Evolutionary conservation across 2,888 invertebrate species (phyloP), one percentile per base, ranked within the genome.

Genomic region (Caradrina kadenii): DNA sequence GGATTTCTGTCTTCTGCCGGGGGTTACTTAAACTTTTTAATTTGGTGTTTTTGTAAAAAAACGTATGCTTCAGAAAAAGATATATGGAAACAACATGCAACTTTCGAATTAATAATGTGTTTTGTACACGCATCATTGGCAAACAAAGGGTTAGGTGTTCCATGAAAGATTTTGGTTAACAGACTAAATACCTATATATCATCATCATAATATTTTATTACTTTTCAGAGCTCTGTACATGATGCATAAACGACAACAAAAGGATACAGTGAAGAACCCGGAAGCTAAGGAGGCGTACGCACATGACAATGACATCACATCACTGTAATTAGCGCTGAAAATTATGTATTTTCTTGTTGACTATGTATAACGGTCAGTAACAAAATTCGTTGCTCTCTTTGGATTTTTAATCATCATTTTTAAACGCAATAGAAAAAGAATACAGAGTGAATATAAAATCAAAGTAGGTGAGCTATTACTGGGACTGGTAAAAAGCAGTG

Each of bases 141-240:
- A 19, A 13, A 50, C 6, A n/a, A 7, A 48, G 7, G n/a, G 10
- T 2, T 1, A 49, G 49, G 49, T 49, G 1, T 10, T 49, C n/a
- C 2, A 19, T 19, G 4, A 8, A n/a, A n/a, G 19, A 7, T 49
- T n/a, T 7, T 49, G n/a, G 49, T 49, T 17, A 17, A 5, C 45
- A 45, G 17, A 3, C 17, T 17, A 4, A 45, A 42, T 42, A 42
- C 13, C 5, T 17, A 15, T n/a, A n/a, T n/a, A n/a, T n/a, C n/a
- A n/a, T n/a, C n/a, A n/a, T n/a, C 45, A 5, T 17, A 17, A 5
- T 15, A 42, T 45, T 17, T 45, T 45, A 45, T 17, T 76, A 61
- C 58, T 76, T 93, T 93, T 69, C 92, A 96, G 96, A 76, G 83
- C 81, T 53, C 84, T 96, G n/a, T 96, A 93, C 77, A 68, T 88